Evolutionary conservation across 2,113 vertebrate genomes (phyloP).

Genomic region (Forbesichthys papilliferus): DNA sequence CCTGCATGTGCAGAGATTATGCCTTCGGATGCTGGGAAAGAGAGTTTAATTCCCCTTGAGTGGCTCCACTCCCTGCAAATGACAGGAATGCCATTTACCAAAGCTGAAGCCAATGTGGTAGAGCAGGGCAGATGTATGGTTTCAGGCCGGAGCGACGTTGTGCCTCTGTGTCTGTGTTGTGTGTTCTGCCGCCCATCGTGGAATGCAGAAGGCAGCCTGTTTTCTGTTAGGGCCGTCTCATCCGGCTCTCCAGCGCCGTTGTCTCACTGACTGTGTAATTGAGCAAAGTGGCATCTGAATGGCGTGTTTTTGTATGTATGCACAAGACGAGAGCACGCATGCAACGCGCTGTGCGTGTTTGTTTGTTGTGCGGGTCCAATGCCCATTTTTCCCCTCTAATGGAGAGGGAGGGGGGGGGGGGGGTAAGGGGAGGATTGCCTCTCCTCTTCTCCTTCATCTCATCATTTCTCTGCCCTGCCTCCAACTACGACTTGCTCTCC

Average conservation of each 20-base stretch:
- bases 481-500: conserved; percentile 27
- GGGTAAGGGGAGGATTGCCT: conserved; percentile 14
- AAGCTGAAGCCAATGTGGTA: conserved; percentile 40
- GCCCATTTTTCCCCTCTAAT: conserved; percentile 1
- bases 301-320: no score
- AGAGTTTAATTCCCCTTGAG: conserved; percentile 1
- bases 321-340: not conserved
- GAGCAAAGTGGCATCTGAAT: conserved; percentile 44
- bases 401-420: not conserved
- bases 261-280: conserved; percentile 42
- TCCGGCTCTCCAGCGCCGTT: conserved; percentile 51
- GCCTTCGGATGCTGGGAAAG: not conserved
- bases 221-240: conserved; percentile 61
- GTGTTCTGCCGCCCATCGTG: conserved; percentile 46
- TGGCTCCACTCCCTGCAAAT: conserved; percentile 33
- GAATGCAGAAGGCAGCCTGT: conserved; percentile 62
- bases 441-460: conserved; percentile 6
- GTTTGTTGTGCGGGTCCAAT: conserved; percentile 13
- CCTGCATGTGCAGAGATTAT: not conserved
- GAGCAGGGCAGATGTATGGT: conserved; percentile 47
- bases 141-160: conserved; percentile 50
- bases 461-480: conserved; percentile 18
- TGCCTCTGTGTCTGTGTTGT: conserved; percentile 45
- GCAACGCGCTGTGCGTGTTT: conserved; percentile 2
- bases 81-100: conserved; percentile 30